A percentile compares a stretch with the other conserved stretches of the same genome.
Evolutionary conservation across 2,888 invertebrate species (phyloP).

Genomic region (Tipula helvola): DNA sequence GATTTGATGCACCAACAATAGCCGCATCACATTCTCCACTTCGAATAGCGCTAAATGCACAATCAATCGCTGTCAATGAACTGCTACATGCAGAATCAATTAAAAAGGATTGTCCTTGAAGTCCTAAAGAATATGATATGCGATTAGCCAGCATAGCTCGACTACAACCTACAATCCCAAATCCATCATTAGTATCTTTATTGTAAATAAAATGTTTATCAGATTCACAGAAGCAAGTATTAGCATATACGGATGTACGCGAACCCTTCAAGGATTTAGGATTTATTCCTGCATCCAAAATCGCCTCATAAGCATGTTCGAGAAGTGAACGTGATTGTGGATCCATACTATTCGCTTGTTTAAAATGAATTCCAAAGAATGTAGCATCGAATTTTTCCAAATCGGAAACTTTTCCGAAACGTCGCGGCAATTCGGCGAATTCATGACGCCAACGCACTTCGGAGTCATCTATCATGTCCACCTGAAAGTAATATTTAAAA

Average conservation of each 20-base stretch:
- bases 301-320: conserved; percentile 48
- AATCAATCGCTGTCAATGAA: conserved; percentile 74
- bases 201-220: conserved; percentile 57
- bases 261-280: no score
- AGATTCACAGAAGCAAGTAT: conserved; percentile 57
- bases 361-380: conserved; percentile 62
- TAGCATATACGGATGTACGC: conserved; percentile 58
- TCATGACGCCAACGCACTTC: conserved; percentile 60
- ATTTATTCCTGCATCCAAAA: no score
- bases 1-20: conserved; percentile 75
- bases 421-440: conserved; percentile 61
- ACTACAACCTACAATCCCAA: conserved; percentile 48
- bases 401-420: conserved; percentile 57
- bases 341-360: conserved; percentile 64
- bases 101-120: conserved; percentile 78
- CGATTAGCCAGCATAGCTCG: conserved; percentile 87
- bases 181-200: conserved; percentile 40
- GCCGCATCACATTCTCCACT: conserved; percentile 78
- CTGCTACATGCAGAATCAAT: conserved; percentile 95
- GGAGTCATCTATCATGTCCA: conserved; percentile 38
- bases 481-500: no score
- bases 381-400: conserved; percentile 63
- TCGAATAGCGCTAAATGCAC: conserved; percentile 62
- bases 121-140: conserved; percentile 76
- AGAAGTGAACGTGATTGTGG: conserved; percentile 67